Evolutionary conservation across 2,888 invertebrate genomes (phyloP).

Genomic region (Scotopteryx bipunctaria): DNA sequence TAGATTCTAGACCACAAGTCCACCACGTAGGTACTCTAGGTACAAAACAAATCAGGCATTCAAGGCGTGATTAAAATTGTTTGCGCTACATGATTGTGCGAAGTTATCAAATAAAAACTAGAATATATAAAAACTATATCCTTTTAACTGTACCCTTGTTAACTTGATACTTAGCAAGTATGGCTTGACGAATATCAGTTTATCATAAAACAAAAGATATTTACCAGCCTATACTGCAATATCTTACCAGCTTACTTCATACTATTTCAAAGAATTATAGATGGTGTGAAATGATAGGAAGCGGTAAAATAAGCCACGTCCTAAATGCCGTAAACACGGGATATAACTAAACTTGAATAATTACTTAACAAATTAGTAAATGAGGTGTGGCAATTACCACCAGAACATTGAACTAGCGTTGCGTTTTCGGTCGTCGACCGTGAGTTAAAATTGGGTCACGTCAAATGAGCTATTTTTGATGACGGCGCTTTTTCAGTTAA

Average conservation of each 20-base stretch:
- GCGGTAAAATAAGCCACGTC: neutral
- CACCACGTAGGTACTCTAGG: conserved; percentile 6
- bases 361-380: conserved; percentile 26
- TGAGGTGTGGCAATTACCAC: conserved; percentile 27
- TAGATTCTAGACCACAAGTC: conserved; percentile 21
- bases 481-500: conserved; percentile 11
- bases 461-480: conserved; percentile 19
- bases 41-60: conserved; percentile 19
- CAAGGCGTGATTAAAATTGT: conserved; percentile 7
- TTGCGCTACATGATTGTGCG: neutral
- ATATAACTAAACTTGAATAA: too few species aligned
- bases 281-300: neutral
- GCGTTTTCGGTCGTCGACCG: conserved; percentile 25
- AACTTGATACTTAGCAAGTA: too few species aligned
- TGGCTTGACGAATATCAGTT: too few species aligned
- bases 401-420: conserved; percentile 22
- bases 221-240: too few species aligned
- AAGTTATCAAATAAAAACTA: neutral
- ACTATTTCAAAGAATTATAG: too few species aligned
- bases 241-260: too few species aligned
- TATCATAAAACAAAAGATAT: too few species aligned
- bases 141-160: too few species aligned
- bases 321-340: neutral
- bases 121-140: too few species aligned
- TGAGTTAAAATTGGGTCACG: conserved; percentile 22